These are phyloP conservation scores for Leucophenga maculata DNA, from an alignment of 2,888 invertebrate species.

Conservation along the genomic window DNA sequence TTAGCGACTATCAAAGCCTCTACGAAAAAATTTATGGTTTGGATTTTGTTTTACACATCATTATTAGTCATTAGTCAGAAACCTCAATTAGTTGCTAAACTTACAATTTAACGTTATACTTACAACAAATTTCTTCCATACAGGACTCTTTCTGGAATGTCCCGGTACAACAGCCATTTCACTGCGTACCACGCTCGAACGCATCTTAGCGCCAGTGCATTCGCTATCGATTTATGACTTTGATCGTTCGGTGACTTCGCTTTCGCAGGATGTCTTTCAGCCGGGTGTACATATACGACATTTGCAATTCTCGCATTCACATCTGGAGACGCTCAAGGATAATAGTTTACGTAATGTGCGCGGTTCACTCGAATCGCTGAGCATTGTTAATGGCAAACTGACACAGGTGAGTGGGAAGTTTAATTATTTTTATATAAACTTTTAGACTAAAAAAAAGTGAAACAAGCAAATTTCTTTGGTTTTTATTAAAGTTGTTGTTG, in stretches of 20 bases:
- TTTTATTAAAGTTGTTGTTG: too few relatives aligned
- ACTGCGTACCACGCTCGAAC: constrained; percentile 81
- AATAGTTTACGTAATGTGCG: constrained; percentile 81
- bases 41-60: too few relatives aligned
- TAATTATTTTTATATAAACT: too few relatives aligned
- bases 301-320: constrained; percentile 85
- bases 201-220: constrained; percentile 81
- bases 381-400: constrained; percentile 82
- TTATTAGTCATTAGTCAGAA: too few relatives aligned
- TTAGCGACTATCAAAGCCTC: too few relatives aligned
- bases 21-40: too few relatives aligned
- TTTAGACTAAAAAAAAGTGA: too few relatives aligned
- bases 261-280: constrained; percentile 84
- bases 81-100: too few relatives aligned
- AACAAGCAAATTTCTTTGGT: too few relatives aligned
- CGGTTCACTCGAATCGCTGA: constrained; percentile 84
- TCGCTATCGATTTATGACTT: constrained; percentile 91
- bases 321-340: constrained; percentile 81
- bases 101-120: too few relatives aligned
- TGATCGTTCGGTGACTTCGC: constrained; percentile 83
- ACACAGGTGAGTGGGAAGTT: constrained; percentile 69
- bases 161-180: constrained; percentile 85
- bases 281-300: constrained; percentile 78
- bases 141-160: constrained; percentile 89
- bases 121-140: constrained; percentile 7